Base-by-base conservation (phyloP, 2,797 vertebrate species). In the Crenuchus spilurus region DNA sequence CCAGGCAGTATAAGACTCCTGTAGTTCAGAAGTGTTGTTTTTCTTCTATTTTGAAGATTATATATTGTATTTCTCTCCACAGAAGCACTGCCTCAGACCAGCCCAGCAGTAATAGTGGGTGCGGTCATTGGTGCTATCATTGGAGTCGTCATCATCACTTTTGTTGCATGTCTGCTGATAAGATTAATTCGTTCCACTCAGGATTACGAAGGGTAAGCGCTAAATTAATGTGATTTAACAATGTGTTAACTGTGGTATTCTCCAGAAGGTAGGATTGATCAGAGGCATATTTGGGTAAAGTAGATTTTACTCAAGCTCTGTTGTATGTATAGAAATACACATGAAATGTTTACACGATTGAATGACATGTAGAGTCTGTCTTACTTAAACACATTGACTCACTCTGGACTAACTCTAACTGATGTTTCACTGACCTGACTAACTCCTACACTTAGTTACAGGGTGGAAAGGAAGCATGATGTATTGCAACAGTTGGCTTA, bases 171-270 rank as follows among this genome's bases (percentile, higher is more conserved):
- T 84, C 64, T 95, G 20, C 83, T 93, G 78, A 92, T 94, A 78
- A 93, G 92, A 88, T 90, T 94, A 85, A 94, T 92, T 71, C 93
- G 90, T 84, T 90, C 88, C 54, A 94, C 92, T 81, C 93, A 92
- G 42, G 91, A 94, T 66, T 99, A 97, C n/a, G 90, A 93, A 84
- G 95, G 96, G 97, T 98, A 92, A 92, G 95, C n/a, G n/a, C 35
- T 22, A 14, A 16, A 24, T 7, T 1, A 13, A 35, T 11, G 16
- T 64, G 14, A 11, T 28, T 33, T 42, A 42, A 10, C 9, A 37
- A 1, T 10, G 5, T 2, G 11, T 30, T 24, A 16, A n/a, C n/a
- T 28, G 1, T 41, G 4, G 0, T 46, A 0, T 69, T n/a, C n/a
- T n/a, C n/a, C n/a, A n/a, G n/a, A n/a, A n/a, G n/a, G n/a, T n/a